Base-by-base conservation (phyloP, 1,140 invertebrate species). In the Hirudo medicinalis region DNA sequence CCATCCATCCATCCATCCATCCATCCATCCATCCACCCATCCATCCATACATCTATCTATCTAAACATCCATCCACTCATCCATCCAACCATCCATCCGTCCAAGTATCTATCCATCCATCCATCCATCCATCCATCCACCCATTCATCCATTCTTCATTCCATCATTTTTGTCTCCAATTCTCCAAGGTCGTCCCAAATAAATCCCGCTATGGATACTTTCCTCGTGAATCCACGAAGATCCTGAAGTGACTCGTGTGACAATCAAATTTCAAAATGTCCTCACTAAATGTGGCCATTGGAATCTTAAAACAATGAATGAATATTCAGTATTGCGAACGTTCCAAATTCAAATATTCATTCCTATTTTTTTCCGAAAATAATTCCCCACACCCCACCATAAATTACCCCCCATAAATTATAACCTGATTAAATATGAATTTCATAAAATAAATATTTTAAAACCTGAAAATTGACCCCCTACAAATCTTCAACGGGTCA, bases 1-100 rank as follows among this genome's bases (percentile, higher is more conserved):
- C 55, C 55, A 60, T 60, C 55, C 55, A 60, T 60, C 55, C 55
- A 60, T 60, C 55, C 55, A 60, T 60, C 55, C 55, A 60, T 60
- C 55, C 55, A 60, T 60, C 55, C 55, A 60, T 60, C 55, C 55
- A 60, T 60, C 55, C 55, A 60, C 15, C 55, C 55, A 60, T 60
- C 55, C 55, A 60, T 60, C 55, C 55, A 60, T 60, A 4, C 55
- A 60, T 60, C 55, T 15, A 60, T 60, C 20, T 15, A 60, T 60
- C 55, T 15, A 60, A 6, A 4, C 55, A 60, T 60, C 55, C 55
- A 60, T 60, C 55, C 55, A 60, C 15, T 15, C 55, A 60, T 60
- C 55, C 55, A 60, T 60, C 55, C 55, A 60, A 6, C 55, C 55
- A 60, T 60, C 55, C 55, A 60, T 60, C 55, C 55, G 15, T 60